Percentiles rank a stretch among this genome's conserved stretches.
These are phyloP conservation scores for Coilia nasus DNA, from an alignment of 2,797 vertebrate genomes.

Conservation along the genomic window DNA sequence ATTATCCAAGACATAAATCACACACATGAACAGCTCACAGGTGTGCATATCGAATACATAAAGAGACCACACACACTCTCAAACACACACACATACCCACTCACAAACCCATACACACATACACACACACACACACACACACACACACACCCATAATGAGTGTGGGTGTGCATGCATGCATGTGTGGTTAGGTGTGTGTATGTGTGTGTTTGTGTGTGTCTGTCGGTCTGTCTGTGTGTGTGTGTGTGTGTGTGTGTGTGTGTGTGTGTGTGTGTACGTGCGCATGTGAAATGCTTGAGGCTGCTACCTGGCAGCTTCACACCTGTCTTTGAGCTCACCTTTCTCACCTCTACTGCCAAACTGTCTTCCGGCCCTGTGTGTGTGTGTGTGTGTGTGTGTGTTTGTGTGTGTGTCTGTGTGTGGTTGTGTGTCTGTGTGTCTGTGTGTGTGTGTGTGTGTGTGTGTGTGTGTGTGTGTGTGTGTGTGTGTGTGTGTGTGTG, in stretches of 20 bases:
- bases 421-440: neutral
- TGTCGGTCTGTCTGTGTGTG: no score
- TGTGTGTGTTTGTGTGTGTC: constrained; percentile 14
- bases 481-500: constrained; percentile 9
- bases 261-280: constrained; percentile 6
- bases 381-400: constrained; percentile 14
- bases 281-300: neutral
- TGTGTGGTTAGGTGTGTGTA: neutral
- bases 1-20: neutral
- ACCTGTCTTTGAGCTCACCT: constrained; percentile 39
- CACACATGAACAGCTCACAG: neutral
- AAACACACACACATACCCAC: neutral
- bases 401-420: constrained; percentile 8
- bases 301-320: neutral
- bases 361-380: neutral
- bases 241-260: neutral
- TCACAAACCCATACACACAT: neutral
- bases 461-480: constrained; percentile 11
- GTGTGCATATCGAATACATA: neutral
- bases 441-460: constrained; percentile 9
- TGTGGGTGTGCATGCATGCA: no score
- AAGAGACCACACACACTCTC: neutral
- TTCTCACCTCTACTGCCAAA: constrained; percentile 54
- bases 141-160: neutral
- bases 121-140: constrained; percentile 29